Evolutionary conservation across 2,797 vertebrate species (phyloP).

Genomic region (Avahi laniger): DNA sequence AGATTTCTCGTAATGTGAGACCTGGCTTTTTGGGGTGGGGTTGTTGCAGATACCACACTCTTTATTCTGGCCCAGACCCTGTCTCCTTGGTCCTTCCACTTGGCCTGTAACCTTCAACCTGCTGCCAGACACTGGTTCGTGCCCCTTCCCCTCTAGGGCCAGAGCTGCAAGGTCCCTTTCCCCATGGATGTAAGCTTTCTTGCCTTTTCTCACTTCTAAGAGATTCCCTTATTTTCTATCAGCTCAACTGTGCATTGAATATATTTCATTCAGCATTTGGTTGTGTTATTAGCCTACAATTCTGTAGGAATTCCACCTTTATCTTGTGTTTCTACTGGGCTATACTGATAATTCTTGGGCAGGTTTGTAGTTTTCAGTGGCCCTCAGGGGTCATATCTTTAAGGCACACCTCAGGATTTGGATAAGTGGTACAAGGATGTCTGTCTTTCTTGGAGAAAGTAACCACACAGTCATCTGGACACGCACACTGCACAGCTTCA

Average conservation of each 20-base stretch:
- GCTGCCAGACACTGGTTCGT: accelerated
- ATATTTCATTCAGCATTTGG: neutral
- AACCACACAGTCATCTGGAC: too few relatives aligned
- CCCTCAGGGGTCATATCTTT: too few relatives aligned
- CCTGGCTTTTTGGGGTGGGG: neutral
- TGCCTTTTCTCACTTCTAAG: neutral
- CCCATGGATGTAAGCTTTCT: neutral
- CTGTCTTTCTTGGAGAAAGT: neutral
- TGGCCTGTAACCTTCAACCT: neutral
- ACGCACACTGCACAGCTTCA: neutral
- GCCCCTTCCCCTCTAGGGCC: neutral
- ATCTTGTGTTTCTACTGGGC: neutral
- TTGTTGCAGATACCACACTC: neutral
- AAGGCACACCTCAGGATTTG: neutral
- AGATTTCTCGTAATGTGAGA: accelerated
- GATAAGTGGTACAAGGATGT: too few relatives aligned
- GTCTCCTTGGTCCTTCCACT: too few relatives aligned
- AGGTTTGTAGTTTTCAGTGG: neutral
- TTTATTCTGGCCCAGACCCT: neutral
- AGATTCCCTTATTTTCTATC: neutral
- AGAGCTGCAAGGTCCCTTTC: neutral
- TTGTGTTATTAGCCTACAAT: neutral
- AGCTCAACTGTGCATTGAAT: neutral
- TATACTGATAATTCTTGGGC: neutral
- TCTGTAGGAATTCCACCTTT: neutral